phyloP scores from a whole-genome alignment of 2,888 invertebrate genomes.

The Siphlonurus alternatus region DNA sequence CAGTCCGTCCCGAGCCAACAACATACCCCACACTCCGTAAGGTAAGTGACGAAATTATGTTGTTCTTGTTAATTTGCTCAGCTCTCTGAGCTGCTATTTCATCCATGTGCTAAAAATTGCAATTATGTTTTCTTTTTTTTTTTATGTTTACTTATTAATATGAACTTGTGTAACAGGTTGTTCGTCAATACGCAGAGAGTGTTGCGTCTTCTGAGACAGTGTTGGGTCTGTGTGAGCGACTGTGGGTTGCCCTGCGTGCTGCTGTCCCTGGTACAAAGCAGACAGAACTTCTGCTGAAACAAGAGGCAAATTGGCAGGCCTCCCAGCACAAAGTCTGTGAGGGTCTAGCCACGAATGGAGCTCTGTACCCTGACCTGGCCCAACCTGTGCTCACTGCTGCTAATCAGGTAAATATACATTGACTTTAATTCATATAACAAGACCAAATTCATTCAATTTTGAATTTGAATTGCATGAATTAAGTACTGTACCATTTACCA shows the following conservation, averaged over 20 bases:
- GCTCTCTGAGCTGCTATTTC: no score
- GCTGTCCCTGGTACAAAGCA: conserved; percentile 13
- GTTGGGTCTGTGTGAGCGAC: conserved; percentile 8
- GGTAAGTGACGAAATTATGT: no score
- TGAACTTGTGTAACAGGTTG: conserved; percentile 25
- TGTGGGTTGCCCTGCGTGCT: conserved; percentile 1
- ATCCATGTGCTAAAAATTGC: no score
- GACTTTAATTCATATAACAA: no score
- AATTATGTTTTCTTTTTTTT: conserved; percentile 14
- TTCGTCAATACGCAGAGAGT: conserved; percentile 30
- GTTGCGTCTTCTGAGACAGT: conserved; percentile 16
- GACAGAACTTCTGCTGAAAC: conserved; percentile 24
- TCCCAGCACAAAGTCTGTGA: conserved; percentile 38
- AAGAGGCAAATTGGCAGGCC: conserved; percentile 33
- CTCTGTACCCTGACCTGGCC: conserved; percentile 63
- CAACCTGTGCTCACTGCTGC: conserved; percentile 52
- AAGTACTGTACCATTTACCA: no score
- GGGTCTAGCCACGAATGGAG: conserved; percentile 35
- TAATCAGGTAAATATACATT: conserved; percentile 36
- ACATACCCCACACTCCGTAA: conserved; percentile 34
- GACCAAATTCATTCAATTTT: no score
- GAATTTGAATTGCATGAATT: no score
- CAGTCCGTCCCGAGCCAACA: conserved; percentile 35
- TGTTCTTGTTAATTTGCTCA: no score
- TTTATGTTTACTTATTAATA: background rate